Evolutionary conservation across 2,113 vertebrate genomes (phyloP).

Genomic region (Cavia aperea): DNA sequence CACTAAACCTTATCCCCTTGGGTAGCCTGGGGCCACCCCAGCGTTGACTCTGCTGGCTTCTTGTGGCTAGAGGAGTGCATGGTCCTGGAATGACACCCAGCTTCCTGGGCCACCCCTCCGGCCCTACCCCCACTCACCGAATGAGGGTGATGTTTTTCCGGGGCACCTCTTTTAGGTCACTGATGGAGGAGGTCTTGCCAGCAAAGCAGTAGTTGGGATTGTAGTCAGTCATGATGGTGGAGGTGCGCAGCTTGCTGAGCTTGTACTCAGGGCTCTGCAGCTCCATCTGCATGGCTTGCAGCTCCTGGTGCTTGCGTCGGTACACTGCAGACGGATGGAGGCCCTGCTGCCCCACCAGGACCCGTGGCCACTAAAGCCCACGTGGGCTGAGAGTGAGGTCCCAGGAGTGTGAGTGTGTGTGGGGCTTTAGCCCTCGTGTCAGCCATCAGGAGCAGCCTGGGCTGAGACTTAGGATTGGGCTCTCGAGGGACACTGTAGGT

Average conservation of each 20-base stretch:
- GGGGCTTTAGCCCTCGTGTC: neutral
- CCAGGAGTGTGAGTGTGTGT: rapidly evolving
- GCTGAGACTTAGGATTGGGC: neutral
- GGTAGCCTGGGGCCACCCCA: neutral
- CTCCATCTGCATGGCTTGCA: slow-evolving; percentile 98
- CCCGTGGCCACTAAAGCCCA: no score
- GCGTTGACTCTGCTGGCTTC: neutral
- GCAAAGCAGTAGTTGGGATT: slow-evolving; percentile 99
- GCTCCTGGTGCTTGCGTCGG: slow-evolving; percentile 95
- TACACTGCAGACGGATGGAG: slow-evolving; percentile 81
- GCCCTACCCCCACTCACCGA: slow-evolving; percentile 77
- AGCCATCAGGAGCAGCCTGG: rapidly evolving
- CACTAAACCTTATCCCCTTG: neutral
- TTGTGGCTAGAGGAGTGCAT: neutral
- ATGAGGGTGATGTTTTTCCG: slow-evolving; percentile 95
- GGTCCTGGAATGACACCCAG: neutral
- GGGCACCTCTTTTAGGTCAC: slow-evolving; percentile 96
- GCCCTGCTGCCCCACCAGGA: neutral
- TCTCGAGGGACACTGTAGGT: rapidly evolving
- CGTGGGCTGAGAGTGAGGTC: neutral
- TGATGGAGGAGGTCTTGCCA: slow-evolving; percentile 95
- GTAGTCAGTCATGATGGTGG: slow-evolving; percentile 99
- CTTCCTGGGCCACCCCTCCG: rapidly evolving
- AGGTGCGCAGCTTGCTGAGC: slow-evolving; percentile 95
- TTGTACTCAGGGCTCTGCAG: slow-evolving; percentile 98